These are phyloP conservation scores for Drosophila phalerata DNA, from an alignment of 2,888 invertebrate genomes.

Conservation along the genomic window DNA sequence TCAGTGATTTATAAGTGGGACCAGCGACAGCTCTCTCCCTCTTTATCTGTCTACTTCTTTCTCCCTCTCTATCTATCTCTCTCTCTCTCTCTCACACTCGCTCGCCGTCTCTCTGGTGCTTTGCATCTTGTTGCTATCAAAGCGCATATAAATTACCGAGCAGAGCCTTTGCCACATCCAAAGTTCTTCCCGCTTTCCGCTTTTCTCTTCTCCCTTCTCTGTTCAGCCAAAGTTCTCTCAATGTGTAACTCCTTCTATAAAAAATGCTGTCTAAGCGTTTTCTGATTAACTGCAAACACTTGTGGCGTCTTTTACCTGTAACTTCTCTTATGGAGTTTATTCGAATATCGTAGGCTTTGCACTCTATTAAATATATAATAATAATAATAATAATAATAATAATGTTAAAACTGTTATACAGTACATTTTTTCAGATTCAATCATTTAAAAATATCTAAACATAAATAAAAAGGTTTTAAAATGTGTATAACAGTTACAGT, in stretches of 20 bases:
- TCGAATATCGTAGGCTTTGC: background rate
- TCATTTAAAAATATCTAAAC: background rate
- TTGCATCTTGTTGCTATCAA: conserved; percentile 80
- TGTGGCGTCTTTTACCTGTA: conserved; percentile 33
- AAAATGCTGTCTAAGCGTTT: conserved; percentile 66
- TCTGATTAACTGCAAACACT: conserved; percentile 65
- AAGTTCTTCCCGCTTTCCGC: too few species aligned
- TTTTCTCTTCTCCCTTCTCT: background rate
- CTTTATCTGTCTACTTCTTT: conserved; percentile 24
- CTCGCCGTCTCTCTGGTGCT: conserved; percentile 37
- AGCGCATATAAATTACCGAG: conserved; percentile 77
- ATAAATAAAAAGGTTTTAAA: too few species aligned
- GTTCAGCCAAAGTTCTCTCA: background rate
- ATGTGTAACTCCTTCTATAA: background rate
- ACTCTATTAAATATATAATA: background rate
- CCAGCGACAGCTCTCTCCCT: conserved; percentile 15
- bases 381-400: background rate
- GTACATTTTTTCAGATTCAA: too few species aligned
- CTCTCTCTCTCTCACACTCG: conserved; percentile 5
- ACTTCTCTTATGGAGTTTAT: background rate
- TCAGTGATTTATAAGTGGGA: conserved; percentile 71
- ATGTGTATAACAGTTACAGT: too few species aligned
- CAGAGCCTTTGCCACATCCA: conserved; percentile 6
- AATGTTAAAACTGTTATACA: background rate
- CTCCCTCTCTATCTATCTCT: conserved; percentile 4